Evolutionary conservation across 2,888 invertebrate genomes (phyloP).

Genomic region (Drosophila pseudotakahashii): DNA sequence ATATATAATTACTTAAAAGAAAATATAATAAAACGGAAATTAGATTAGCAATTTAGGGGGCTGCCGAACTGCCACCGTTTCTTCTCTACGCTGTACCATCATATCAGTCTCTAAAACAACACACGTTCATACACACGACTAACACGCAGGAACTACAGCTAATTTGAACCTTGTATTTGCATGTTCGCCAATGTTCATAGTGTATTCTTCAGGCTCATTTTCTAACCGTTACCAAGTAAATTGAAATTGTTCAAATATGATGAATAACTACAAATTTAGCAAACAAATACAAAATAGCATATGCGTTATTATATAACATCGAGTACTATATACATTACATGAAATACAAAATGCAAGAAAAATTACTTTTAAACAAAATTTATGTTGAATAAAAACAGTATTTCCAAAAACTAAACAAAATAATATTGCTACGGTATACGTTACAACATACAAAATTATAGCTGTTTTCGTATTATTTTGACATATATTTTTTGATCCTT

Average conservation of each 20-base stretch:
- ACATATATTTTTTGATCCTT: too few species aligned
- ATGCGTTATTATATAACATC: slow-evolving; percentile 77
- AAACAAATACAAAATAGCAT: slow-evolving; percentile 64
- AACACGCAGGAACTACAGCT: slow-evolving; percentile 43
- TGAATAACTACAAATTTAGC: slow-evolving; percentile 60
- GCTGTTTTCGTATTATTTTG: too few species aligned
- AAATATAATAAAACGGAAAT: slow-evolving; percentile 70
- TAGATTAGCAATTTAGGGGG: slow-evolving; percentile 63
- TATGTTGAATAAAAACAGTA: slow-evolving; percentile 80
- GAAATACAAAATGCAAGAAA: slow-evolving; percentile 70
- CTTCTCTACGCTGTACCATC: slow-evolving; percentile 52
- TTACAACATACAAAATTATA: too few species aligned
- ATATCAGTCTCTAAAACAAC: slow-evolving; percentile 47
- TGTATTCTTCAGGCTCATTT: slow-evolving; percentile 45
- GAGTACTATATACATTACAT: slow-evolving; percentile 65
- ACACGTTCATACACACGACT: slow-evolving; percentile 15
- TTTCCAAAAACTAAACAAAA: slow-evolving; percentile 67
- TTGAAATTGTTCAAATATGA: slow-evolving; percentile 62
- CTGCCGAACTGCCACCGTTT: slow-evolving; percentile 20
- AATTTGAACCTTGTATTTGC: slow-evolving; percentile 62
- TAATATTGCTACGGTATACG: too few species aligned
- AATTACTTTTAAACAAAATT: slow-evolving; percentile 78
- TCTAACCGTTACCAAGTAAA: slow-evolving; percentile 47
- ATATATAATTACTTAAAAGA: slow-evolving; percentile 48
- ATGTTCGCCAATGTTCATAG: slow-evolving; percentile 60